These are phyloP conservation scores for Zonotrichia albicollis DNA, from an alignment of 2,797 vertebrate genomes.

Conservation along the genomic window DNA sequence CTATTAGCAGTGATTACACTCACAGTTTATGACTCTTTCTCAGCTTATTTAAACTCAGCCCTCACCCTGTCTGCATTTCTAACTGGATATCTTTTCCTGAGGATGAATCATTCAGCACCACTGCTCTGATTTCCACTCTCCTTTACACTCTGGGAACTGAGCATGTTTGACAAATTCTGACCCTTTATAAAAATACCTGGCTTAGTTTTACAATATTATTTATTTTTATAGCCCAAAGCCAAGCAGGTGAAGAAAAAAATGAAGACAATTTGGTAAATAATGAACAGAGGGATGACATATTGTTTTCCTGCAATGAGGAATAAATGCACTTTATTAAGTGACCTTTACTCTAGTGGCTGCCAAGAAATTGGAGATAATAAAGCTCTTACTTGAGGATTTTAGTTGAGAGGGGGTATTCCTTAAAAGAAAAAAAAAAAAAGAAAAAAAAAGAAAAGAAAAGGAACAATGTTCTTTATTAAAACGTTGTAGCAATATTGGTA, in stretches of 20 bases:
- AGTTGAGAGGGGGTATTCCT: conserved; percentile 53
- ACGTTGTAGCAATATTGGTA: neutral
- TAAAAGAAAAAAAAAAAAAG: too few species aligned
- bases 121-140: neutral
- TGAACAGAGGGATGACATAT: conserved; percentile 75
- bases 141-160: conserved; percentile 11
- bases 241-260: conserved; percentile 78
- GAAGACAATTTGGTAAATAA: conserved; percentile 82
- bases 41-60: conserved; percentile 28
- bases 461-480: conserved; percentile 59
- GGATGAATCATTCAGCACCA: conserved; percentile 32
- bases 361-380: conserved; percentile 79
- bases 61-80: conserved; percentile 1
- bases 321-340: conserved; percentile 79
- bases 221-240: conserved; percentile 73
- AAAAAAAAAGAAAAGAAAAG: neutral
- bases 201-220: conserved; percentile 73
- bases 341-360: conserved; percentile 76
- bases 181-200: conserved; percentile 67
- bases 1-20: conserved; percentile 19
- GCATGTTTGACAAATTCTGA: conserved; percentile 59
- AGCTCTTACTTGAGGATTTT: conserved; percentile 70
- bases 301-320: conserved; percentile 77
- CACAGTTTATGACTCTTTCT: conserved; percentile 14
- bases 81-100: neutral